phyloP scores from a whole-genome alignment of 1,140 invertebrate species.

The Drosophila mojavensis region DNA sequence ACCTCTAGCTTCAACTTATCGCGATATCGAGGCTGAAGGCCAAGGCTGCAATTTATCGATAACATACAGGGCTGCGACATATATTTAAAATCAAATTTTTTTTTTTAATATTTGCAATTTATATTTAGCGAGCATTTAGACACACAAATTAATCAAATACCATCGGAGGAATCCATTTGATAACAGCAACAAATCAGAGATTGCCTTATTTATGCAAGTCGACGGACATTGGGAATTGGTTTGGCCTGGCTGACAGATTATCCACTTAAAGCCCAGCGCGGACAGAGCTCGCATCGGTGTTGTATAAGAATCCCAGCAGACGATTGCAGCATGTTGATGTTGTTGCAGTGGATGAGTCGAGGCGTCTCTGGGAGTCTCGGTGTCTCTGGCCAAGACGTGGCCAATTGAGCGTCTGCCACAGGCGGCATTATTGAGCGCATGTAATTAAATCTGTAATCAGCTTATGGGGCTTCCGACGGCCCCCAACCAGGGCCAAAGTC shows the following conservation, averaged over 20 bases:
- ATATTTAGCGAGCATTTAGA: no score
- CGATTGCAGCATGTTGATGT: background rate
- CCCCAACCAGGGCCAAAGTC: background rate
- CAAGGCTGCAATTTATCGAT: no score
- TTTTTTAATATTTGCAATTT: no score
- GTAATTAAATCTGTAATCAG: conserved; percentile 46
- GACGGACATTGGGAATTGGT: no score
- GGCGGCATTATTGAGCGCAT: conserved; percentile 29
- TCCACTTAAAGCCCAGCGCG: conserved; percentile 33
- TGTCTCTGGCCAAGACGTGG: background rate
- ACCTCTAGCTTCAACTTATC: no score
- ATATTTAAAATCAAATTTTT: no score
- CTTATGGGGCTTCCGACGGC: conserved; percentile 36
- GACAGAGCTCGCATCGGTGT: conserved; percentile 11
- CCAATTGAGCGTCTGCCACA: background rate
- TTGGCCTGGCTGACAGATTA: conserved; percentile 8
- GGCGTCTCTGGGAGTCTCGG: background rate
- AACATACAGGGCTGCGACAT: no score
- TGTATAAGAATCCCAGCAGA: background rate
- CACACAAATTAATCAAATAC: no score
- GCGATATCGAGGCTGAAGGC: no score
- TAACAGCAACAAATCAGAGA: no score
- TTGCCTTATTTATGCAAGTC: no score
- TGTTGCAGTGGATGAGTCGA: background rate
- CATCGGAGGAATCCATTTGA: no score